These are phyloP conservation scores for Cydia amplana DNA, from an alignment of 1,140 invertebrate species.

Conservation along the genomic window DNA sequence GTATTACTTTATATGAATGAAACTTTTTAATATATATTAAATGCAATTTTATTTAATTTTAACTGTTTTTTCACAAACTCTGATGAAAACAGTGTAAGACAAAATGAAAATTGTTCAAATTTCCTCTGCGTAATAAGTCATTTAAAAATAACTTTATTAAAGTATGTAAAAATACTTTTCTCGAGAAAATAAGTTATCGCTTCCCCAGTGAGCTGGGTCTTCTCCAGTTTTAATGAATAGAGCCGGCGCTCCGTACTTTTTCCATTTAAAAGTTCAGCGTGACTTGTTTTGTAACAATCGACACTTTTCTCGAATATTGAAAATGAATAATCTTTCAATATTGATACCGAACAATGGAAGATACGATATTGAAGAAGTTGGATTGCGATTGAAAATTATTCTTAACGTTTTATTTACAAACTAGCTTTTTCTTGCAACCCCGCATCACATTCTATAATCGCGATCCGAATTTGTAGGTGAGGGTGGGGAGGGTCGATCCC, in stretches of 20 bases:
- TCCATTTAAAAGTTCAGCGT: conserved; percentile 66
- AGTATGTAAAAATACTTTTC: conserved; percentile 47
- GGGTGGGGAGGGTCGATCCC: no score
- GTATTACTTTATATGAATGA: conserved; percentile 29
- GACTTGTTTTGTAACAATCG: conserved; percentile 54
- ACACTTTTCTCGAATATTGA: conserved; percentile 39
- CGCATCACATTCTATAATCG: no score
- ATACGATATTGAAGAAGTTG: conserved; percentile 28
- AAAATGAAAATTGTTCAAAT: conserved; percentile 18
- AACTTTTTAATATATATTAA: not conserved
- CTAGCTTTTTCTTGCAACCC: not conserved
- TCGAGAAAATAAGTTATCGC: conserved; percentile 54
- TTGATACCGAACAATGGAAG: conserved; percentile 20
- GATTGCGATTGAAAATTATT: conserved; percentile 34
- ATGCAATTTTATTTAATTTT: not conserved
- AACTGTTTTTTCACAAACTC: not conserved
- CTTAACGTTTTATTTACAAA: conserved; percentile 31
- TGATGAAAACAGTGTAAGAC: not conserved
- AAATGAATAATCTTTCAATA: conserved; percentile 30
- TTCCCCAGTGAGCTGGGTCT: conserved; percentile 48
- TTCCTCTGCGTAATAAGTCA: conserved; percentile 15
- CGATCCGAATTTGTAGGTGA: no score
- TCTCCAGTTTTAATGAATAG: conserved; percentile 67
- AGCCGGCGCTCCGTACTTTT: conserved; percentile 57
- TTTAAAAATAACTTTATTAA: conserved; percentile 33